Evolutionary conservation across 2,797 vertebrate genomes (phyloP), one percentile per base, ranked within the genome.

Genomic region (Arrhamphus sclerolepis): DNA sequence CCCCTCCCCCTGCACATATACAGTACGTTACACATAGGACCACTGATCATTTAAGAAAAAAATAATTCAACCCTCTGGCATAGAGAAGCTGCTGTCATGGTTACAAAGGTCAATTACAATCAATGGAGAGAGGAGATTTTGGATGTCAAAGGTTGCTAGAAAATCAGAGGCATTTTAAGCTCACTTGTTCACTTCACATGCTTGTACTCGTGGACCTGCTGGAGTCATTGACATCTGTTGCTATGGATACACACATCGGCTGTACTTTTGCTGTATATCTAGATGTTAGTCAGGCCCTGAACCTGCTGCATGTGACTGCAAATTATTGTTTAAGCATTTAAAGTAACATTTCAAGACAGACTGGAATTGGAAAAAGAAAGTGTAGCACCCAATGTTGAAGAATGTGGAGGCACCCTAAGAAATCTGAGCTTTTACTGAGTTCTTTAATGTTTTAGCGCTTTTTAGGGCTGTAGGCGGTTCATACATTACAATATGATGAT

Each of bases 11-110:
- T 62, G 62, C 54, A 47, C 57, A 63, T 61, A 62, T 28, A n/a
- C n/a, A n/a, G n/a, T n/a, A 57, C 80, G 82, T 83, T 64, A 82
- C 46, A 68, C 26, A 68, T 49, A 62, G 41, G 26, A 64, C 18
- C 51, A 38, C 16, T 50, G 70, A 75, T 56, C 63, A 7, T 21
- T 72, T 43, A 22, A 57, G 46, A 9, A 31, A 57, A 64, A 34
- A 58, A 38, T 39, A 62, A 41, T 20, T 72, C 40, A 16, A 63
- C 16, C 43, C 61, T 34, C 18, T 28, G 44, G 29, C 29, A 60
- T 7, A 19, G 2, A 13, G 22, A 56, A 62, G 24, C 31, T 39
- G 78, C 61, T 63, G 56, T 40, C 41, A 48, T 62, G 48, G 66
- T 70, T 46, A 52, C 41, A 17, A 11, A 11, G 43, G 18, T 24